Evolutionary conservation across 2,113 vertebrate genomes (phyloP).

Genomic region (Saiga tatarica): DNA sequence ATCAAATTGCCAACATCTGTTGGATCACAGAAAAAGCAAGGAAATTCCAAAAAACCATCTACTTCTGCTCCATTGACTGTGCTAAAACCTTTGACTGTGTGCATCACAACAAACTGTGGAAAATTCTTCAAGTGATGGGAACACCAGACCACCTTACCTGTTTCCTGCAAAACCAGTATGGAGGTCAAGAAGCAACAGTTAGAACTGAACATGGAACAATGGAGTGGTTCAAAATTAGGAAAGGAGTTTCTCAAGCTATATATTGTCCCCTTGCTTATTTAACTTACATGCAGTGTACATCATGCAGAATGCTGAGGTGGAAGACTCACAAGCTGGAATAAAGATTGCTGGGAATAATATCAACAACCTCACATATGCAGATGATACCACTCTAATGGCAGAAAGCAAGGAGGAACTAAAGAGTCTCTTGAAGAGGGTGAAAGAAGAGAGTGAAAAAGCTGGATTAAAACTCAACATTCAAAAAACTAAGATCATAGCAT

Average conservation of each 20-base stretch:
- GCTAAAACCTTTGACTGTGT: not conserved
- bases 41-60: not conserved
- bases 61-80: not conserved
- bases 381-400: not conserved
- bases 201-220: not conserved
- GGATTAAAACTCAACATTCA: not conserved
- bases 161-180: not conserved
- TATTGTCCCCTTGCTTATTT: not conserved
- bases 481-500: not conserved
- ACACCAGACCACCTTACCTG: not conserved
- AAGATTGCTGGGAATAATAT: not conserved
- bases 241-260: not conserved
- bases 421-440: not conserved
- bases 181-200: not conserved
- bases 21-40: not conserved
- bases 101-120: not conserved
- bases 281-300: not conserved
- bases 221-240: not conserved
- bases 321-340: not conserved
- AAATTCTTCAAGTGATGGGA: not conserved
- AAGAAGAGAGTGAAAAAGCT: not conserved
- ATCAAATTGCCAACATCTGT: not conserved
- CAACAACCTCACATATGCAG: not conserved
- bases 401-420: not conserved
- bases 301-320: not conserved